phyloP scores from a whole-genome alignment of 1,140 invertebrate genomes.

The Polypedilum vanderplanki region DNA sequence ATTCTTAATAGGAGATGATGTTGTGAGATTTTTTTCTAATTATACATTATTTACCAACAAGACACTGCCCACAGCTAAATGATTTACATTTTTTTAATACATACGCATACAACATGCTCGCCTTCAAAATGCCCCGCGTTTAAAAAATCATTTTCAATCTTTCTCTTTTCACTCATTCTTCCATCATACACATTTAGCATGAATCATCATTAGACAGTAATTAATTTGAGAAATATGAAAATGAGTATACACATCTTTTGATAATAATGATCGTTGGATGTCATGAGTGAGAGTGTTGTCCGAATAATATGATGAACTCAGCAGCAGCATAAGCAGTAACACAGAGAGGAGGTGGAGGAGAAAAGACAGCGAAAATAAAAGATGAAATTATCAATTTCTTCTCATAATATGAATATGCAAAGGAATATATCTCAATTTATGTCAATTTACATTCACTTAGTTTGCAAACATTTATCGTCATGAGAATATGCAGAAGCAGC shows the following conservation, averaged over 20 bases:
- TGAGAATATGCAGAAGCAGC: neutral
- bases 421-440: conserved; percentile 28
- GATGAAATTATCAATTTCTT: too few relatives aligned
- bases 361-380: neutral
- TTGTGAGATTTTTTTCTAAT: conserved; percentile 22
- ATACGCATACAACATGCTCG: conserved; percentile 14
- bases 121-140: conserved; percentile 19
- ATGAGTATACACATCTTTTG: neutral
- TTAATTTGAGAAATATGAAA: conserved; percentile 16
- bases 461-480: neutral
- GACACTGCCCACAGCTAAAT: conserved; percentile 26
- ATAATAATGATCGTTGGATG: conserved; percentile 13
- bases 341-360: neutral
- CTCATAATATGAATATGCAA: neutral
- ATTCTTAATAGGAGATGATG: conserved; percentile 18
- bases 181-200: neutral
- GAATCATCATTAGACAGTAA: conserved; percentile 18
- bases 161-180: neutral
- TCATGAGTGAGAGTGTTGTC: conserved; percentile 4
- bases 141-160: neutral
- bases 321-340: too few relatives aligned
- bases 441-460: neutral
- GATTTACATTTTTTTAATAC: conserved; percentile 20
- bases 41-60: conserved; percentile 9
- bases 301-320: neutral